Evolutionary conservation across 2,888 invertebrate species (phyloP).

Genomic region (Argyresthia albistria): DNA sequence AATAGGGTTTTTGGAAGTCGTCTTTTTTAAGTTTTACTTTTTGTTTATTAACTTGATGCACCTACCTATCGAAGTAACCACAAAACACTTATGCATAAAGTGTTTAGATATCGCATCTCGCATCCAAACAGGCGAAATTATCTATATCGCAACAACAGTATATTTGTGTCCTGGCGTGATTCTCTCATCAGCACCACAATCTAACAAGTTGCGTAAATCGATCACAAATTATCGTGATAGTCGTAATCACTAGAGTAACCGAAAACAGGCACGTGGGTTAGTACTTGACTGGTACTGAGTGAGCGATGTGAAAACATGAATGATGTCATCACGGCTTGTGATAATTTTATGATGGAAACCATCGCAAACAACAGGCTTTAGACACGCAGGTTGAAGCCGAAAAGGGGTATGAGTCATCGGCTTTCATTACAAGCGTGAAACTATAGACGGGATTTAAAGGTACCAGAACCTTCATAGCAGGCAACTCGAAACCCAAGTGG

Average conservation of each 20-base stretch:
- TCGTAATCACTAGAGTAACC: neutral
- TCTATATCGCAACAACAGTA: too few relatives aligned
- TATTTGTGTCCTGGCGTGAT: too few relatives aligned
- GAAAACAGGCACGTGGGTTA: neutral
- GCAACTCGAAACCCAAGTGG: conserved; percentile 11
- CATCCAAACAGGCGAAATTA: too few relatives aligned
- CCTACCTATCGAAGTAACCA: too few relatives aligned
- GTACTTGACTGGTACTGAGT: neutral
- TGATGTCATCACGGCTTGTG: neutral
- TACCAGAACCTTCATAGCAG: neutral
- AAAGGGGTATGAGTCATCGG: neutral
- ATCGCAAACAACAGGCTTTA: neutral
- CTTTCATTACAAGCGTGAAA: conserved; percentile 2
- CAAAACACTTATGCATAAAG: too few relatives aligned
- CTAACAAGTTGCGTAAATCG: neutral
- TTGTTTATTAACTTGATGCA: too few relatives aligned
- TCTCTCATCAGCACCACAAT: too few relatives aligned
- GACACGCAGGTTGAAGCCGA: neutral
- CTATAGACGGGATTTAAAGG: neutral
- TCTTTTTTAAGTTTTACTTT: too few relatives aligned
- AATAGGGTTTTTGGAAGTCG: too few relatives aligned
- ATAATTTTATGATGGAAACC: neutral
- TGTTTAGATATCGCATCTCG: too few relatives aligned
- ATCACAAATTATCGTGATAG: neutral
- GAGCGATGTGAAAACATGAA: neutral